Base-by-base conservation (phyloP, 2,888 invertebrate species). In the Sthenelais limicola region DNA sequence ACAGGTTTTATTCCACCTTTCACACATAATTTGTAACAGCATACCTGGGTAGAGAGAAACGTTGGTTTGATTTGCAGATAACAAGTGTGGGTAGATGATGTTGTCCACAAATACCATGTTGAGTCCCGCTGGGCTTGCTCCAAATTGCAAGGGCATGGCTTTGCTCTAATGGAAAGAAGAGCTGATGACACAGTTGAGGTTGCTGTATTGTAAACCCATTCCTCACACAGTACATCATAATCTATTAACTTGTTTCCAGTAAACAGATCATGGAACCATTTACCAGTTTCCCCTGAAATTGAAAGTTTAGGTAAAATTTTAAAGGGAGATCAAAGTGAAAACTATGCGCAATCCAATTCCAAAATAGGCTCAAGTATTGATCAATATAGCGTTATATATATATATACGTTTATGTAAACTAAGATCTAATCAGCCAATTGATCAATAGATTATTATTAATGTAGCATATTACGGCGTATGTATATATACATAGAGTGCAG, bases 181-280 rank as follows among this genome's bases (percentile, higher is more conserved):
- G 32, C 7, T 30, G 30, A n/a, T 5, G 30, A 33, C 15, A 2
- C 2, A 33, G 5, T 7, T 3, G 3, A 2, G 1, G 1, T 9
- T 32, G 15, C 30, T 56, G 56, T 28, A 1, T 4, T 3, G 2
- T 56, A 1, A n/a, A 56, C 32, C 56, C 56, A 56, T 32, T 56
- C 30, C 30, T 56, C 56, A 56, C 56, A 56, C 32, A 56, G 32
- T 5, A 33, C 56, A 1, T 33, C 56, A 28, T 56, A 56, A 33
- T 56, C 56, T n/a, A 56, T 30, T 15, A 18, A n/a, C 32, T 4
- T 32, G 1, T 32, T 18, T 9, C 30, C 56, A 2, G 56, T 28
- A 3, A 52, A 52, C 1, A 56, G 32, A 18, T 56, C 15, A 24
- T 56, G 33, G 18, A 56, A 18, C 56, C 56, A 56, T 18, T 33